Percentiles rank a stretch among this genome's conserved stretches.
These are phyloP conservation scores for Aphis craccivora DNA, from an alignment of 1,140 invertebrate genomes.

Conservation along the genomic window DNA sequence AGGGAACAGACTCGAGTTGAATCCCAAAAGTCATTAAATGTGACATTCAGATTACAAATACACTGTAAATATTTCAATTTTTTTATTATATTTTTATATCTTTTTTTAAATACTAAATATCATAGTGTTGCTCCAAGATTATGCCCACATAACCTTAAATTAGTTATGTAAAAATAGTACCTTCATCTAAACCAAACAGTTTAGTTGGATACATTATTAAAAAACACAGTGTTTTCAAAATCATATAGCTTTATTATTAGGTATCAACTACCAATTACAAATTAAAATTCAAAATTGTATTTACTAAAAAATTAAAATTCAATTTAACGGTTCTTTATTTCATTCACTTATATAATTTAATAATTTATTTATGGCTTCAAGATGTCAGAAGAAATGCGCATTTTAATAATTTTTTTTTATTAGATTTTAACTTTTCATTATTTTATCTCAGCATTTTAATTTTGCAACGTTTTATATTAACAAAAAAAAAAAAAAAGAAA, in stretches of 20 bases:
- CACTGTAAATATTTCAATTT: slow-evolving; percentile 25
- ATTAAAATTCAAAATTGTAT: not conserved
- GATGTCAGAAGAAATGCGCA: not conserved
- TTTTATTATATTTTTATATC: not conserved
- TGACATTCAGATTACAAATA: slow-evolving; percentile 41
- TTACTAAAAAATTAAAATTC: not conserved
- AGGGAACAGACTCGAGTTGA: slow-evolving; percentile 26
- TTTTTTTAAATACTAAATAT: not conserved
- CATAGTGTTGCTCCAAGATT: not conserved
- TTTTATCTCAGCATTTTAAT: too few species aligned
- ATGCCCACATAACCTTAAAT: slow-evolving; percentile 8
- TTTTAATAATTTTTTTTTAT: slow-evolving; percentile 11
- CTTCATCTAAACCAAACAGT: not conserved
- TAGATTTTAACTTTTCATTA: not conserved
- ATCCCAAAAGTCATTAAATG: slow-evolving; percentile 50
- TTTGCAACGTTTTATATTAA: too few species aligned
- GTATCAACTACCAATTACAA: not conserved
- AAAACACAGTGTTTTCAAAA: not conserved
- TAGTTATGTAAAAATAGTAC: not conserved
- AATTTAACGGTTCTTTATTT: slow-evolving; percentile 7
- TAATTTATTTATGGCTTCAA: not conserved
- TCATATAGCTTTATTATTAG: not conserved
- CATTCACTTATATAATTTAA: not conserved
- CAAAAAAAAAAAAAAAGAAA: too few species aligned
- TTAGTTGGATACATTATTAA: not conserved